Base-by-base conservation (phyloP, 2,888 invertebrate species). In the Sclerodermus sp. region DNA sequence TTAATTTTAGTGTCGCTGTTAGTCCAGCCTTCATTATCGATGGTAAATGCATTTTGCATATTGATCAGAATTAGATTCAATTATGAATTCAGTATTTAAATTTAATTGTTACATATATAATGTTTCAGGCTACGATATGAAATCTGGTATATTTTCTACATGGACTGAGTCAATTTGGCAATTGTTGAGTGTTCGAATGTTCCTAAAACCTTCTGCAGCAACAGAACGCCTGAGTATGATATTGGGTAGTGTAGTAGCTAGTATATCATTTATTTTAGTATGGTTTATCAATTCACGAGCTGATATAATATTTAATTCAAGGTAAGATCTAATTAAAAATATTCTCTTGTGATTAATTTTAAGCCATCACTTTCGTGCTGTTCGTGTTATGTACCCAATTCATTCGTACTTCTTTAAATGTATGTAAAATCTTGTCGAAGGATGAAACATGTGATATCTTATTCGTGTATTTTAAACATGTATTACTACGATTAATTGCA, bases 111-210 rank as follows among this genome's bases (percentile, higher is more conserved):
- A 29, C 13, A n/a, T 43, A 44, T 36, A 12, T 60, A n/a, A n/a
- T 13, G 10, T 75, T 74, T 17, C 62, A 91, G 90, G 84, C 68
- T 92, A 92, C 71, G 84, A 91, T 70, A 87, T 89, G 85, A 79
- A 82, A 15, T 90, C 91, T 0, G 87, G 88, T 12, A 60, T 82
- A 64, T 95, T 88, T 77, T 92, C 93, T 3, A 87, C 92, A 10
- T 94, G 94, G 94, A 87, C 92, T 15, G 94, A 94, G 81, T 93
- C 93, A 0, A 85, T 90, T 37, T 95, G 94, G 93, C 81, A 83
- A 48, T 81, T 83, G 47, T 82, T 91, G 64, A 85, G 83, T 64
- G 86, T 90, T 53, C 84, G 90, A 56, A 85, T 94, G 81, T 93
- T 93, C 77, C 81, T 94, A 50, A 82, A 85, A 65, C 88, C 93